Evolutionary conservation across 2,888 invertebrate genomes (phyloP), one percentile per base, ranked within the genome.

Genomic region (Zelleria hepariella): DNA sequence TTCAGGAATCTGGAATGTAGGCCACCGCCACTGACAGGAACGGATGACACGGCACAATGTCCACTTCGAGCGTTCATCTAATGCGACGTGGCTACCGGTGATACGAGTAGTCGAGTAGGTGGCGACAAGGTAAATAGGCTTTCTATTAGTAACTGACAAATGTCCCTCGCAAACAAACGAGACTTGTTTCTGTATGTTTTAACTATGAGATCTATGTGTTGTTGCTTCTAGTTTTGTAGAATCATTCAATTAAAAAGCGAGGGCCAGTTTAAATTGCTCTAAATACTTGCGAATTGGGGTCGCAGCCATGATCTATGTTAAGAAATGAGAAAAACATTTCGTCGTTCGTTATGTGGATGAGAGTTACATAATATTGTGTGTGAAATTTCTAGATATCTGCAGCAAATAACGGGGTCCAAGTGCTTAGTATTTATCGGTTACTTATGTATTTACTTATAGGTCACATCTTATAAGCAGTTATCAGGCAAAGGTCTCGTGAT

Each of bases 291-390:
- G 62, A 58, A 61, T 51, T 61, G 67, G 71, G 71, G 72, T 63
- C 70, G 62, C 55, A 70, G 64, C 75, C 74, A 66, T 75, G 75
- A 73, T 68, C 74, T 67, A 72, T 68, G 71, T 75, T 18, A 49
- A 49, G 18, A n/a, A n/a, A n/a, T n/a, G n/a, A n/a, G n/a, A n/a
- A 8, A 49, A 49, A n/a, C 21, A 49, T 21, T 21, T 18, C 18
- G 21, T 18, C n/a, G 7, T 20, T 49, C 21, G 49, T n/a, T 1
- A 15, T 20, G n/a, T 21, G 8, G n/a, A n/a, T n/a, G n/a, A 49
- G 49, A 49, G 18, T 20, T 49, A 20, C 21, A 8, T 49, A 21
- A 49, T 5, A 1, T n/a, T 20, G 49, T 49, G 8, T 20, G 49
- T 49, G 10, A 49, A 4, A 20, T 49, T 4, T 20, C 49, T 20